phyloP scores from a whole-genome alignment of 2,888 invertebrate genomes.

The Eupsilia transversa region DNA sequence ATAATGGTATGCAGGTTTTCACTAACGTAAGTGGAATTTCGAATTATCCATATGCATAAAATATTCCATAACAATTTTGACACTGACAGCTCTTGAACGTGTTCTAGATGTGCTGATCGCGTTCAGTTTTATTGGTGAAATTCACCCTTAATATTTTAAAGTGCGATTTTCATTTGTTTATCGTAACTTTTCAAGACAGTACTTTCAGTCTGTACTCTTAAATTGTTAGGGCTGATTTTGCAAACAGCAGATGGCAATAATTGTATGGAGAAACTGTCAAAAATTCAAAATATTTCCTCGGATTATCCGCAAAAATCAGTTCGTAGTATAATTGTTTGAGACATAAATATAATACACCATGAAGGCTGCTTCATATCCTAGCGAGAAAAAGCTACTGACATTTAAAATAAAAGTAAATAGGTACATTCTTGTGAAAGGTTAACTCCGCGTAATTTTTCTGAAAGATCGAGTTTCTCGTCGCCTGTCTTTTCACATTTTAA shows the following conservation, averaged over 20 bases:
- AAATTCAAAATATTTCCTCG: background rate
- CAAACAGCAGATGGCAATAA: background rate
- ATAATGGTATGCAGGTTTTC: background rate
- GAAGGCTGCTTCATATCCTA: background rate
- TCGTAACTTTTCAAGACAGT: background rate
- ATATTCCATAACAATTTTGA: too few species aligned
- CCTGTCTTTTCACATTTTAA: background rate
- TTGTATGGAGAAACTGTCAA: background rate
- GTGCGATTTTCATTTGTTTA: background rate
- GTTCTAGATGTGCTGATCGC: too few species aligned
- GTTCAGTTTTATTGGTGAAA: too few species aligned
- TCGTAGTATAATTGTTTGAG: background rate
- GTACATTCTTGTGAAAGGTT: background rate
- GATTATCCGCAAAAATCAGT: background rate
- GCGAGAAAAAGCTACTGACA: background rate
- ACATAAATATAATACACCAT: background rate
- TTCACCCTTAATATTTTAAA: too few species aligned
- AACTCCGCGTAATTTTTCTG: background rate
- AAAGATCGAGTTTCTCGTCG: background rate
- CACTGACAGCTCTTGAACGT: too few species aligned
- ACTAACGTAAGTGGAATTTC: background rate
- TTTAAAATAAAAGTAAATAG: conserved; percentile 8
- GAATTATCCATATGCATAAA: too few species aligned
- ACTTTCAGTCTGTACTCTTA: background rate
- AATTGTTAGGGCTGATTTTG: background rate